These are phyloP conservation scores for Sebastes oblongus DNA, from an alignment of 2,797 vertebrate species.

Conservation along the genomic window DNA sequence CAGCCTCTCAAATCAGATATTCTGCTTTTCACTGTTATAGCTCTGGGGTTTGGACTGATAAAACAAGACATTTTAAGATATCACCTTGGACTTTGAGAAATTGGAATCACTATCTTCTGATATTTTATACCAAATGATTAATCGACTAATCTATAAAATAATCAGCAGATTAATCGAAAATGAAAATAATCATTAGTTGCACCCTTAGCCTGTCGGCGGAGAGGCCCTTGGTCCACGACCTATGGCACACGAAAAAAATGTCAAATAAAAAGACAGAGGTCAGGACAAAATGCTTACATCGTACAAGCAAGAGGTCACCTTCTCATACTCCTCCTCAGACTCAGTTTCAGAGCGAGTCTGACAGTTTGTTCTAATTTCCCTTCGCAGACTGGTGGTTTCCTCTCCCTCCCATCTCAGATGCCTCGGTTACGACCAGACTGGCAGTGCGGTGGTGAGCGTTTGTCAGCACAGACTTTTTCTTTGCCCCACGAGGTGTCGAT, in stretches of 20 bases:
- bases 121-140: too few relatives aligned
- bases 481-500: conserved; percentile 74
- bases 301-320: conserved; percentile 46
- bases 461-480: conserved; percentile 74
- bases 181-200: too few relatives aligned
- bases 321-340: conserved; percentile 25
- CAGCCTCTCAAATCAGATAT: too few relatives aligned
- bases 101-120: too few relatives aligned
- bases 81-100: too few relatives aligned
- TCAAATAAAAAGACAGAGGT: not conserved
- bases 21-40: too few relatives aligned
- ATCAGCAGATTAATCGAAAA: too few relatives aligned
- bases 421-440: conserved; percentile 49
- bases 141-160: too few relatives aligned
- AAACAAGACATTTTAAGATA: too few relatives aligned
- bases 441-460: conserved; percentile 58
- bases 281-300: conserved; percentile 8
- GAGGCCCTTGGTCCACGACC: not conserved
- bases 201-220: not conserved
- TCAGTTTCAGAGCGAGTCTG: conserved; percentile 28
- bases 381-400: conserved; percentile 31
- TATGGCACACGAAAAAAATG: not conserved
- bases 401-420: conserved; percentile 23
- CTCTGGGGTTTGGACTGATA: fast-evolving
- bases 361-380: conserved; percentile 55